A percentile compares a stretch with the other conserved stretches of the same genome.
Conservation (phyloP, 1,140 invertebrate genomes). For the Orchesella cincta region DNA sequence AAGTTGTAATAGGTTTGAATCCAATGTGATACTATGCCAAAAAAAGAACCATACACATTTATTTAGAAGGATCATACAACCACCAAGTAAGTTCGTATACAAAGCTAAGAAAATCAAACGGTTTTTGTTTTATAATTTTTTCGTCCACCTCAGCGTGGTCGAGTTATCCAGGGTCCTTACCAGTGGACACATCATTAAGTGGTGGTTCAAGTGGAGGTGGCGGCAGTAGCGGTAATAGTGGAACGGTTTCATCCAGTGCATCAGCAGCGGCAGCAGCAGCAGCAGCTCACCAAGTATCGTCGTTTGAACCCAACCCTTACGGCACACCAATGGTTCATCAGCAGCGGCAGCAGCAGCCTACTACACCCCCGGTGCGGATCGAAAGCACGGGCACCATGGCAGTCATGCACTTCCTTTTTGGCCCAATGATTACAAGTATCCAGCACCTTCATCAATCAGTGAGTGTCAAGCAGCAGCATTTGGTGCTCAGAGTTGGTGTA, state of each 20-base stretch:
- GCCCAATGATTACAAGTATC: slow-evolving; percentile 50
- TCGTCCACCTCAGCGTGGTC: slow-evolving; percentile 43
- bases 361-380: slow-evolving; percentile 17
- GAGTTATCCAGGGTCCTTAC: slow-evolving; percentile 42
- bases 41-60: too few species aligned
- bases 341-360: slow-evolving; percentile 42
- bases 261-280: slow-evolving; percentile 22
- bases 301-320: slow-evolving; percentile 46
- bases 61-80: not conserved
- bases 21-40: too few species aligned
- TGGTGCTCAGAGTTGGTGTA: slow-evolving; percentile 46
- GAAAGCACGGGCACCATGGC: slow-evolving; percentile 40
- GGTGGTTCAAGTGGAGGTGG: slow-evolving; percentile 35
- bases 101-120: too few species aligned
- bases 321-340: slow-evolving; percentile 43
- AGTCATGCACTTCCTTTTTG: slow-evolving; percentile 45
- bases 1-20: too few species aligned
- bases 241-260: slow-evolving; percentile 23
- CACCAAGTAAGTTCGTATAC: too few species aligned
- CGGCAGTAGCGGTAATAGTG: slow-evolving; percentile 24
- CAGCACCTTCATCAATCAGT: slow-evolving; percentile 33
- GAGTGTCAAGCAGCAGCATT: slow-evolving; percentile 48
- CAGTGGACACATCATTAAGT: slow-evolving; percentile 24
- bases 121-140: not conserved
- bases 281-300: slow-evolving; percentile 33